Evolutionary conservation across 2,113 vertebrate species (phyloP), one percentile per base, ranked within the genome.

Genomic region (Pteropus alecto): DNA sequence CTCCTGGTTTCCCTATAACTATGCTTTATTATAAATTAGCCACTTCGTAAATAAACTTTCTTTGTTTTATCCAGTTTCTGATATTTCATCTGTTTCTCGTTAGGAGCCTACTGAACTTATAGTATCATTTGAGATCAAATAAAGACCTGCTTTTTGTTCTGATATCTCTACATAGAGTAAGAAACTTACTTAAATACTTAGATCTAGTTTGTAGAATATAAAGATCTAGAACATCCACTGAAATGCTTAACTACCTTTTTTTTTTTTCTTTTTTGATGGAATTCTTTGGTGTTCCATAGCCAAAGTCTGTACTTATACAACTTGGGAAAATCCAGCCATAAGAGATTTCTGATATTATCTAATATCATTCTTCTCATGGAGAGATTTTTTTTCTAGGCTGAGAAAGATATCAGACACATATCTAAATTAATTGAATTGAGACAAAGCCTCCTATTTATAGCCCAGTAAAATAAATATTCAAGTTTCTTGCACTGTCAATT

Each of bases 391-490:
- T 56, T 90, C 3, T 30, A 56, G 30, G 5, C 15, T 73, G 24
- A 61, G 30, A 81, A 84, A 67, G 35, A 33, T 61, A 58, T 43
- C 6, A 84, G 48, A 35, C 5, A 71, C 1, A 76, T 43, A 46
- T 65, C 41, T 68, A 71, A 65, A 78, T 43, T 76, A 61, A 86
- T 0, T 41, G 13, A 70, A 35, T 38, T 71, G 14, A 58, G 10
- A 76, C 10, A 13, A 93, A 87, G 13, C 4, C 10, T 92, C 54
- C 5, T 67, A 21, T 68, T 94, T 38, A 26, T n/a, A 51, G 14
- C 16, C 1, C 21, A 89, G 56, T 3, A 95, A 94, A 85, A 87
- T 19, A 43, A 60, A 89, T 61, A 81, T 41, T 76, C 6, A 93
- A 90, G 4, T 33, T 76, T 6, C 2, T 70, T 93, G 19, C 1